phyloP scores from a whole-genome alignment of 2,113 vertebrate species.

The Kryptolebias marmoratus region DNA sequence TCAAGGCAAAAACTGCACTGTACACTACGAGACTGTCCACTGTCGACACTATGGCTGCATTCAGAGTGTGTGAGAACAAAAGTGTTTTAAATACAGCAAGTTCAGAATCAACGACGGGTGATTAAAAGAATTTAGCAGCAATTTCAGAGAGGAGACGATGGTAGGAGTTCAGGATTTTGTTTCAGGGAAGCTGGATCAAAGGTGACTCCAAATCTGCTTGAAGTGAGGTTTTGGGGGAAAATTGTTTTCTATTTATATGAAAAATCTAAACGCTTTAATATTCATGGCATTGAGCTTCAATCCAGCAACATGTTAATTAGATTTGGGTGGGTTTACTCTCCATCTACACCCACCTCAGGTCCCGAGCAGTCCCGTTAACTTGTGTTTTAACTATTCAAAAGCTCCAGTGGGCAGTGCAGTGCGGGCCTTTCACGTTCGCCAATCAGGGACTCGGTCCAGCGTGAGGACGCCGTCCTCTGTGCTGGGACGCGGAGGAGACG shows the following conservation, averaged over 20 bases:
- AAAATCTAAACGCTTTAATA: constrained; percentile 16
- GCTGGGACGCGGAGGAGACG: constrained; percentile 32
- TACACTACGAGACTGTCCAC: constrained; percentile 75
- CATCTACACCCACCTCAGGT: constrained; percentile 44
- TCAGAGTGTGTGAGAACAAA: constrained; percentile 37
- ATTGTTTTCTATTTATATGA: constrained; percentile 15
- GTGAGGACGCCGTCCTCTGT: constrained; percentile 25
- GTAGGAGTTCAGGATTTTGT: constrained; percentile 49
- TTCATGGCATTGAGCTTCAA: constrained; percentile 40
- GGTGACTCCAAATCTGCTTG: too few species aligned
- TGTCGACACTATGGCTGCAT: constrained; percentile 70
- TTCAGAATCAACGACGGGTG: constrained; percentile 28
- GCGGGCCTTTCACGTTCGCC: constrained; percentile 34
- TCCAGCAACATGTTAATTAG: constrained; percentile 25
- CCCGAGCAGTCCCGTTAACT: constrained; percentile 31
- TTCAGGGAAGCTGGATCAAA: not conserved
- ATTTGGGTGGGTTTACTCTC: constrained; percentile 41
- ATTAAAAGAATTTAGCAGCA: constrained; percentile 37
- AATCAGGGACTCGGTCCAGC: constrained; percentile 31
- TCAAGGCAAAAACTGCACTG: constrained; percentile 63
- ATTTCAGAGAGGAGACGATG: constrained; percentile 19
- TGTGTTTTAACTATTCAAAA: constrained; percentile 26
- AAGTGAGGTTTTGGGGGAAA: not conserved
- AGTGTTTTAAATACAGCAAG: constrained; percentile 11
- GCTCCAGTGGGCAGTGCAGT: constrained; percentile 34